Evolutionary conservation across 2,113 vertebrate genomes (phyloP), one percentile per base, ranked within the genome.

Genomic region (Dasyurus viverrinus): DNA sequence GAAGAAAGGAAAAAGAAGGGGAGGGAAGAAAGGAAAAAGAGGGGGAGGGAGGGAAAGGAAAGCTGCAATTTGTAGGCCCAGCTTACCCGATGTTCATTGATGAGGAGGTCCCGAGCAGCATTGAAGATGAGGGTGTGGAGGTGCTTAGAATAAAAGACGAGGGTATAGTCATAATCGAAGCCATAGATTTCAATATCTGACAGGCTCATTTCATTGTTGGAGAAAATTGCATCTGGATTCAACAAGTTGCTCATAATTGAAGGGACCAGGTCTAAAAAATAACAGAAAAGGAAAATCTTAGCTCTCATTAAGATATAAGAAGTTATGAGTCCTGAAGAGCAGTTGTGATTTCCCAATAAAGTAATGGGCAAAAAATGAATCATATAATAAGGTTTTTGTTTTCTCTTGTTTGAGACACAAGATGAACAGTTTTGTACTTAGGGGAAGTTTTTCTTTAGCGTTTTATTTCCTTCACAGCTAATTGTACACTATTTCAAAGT

Each of bases 131-230:
- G 98, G 0, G 99, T 99, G 98, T 99, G 99, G 25, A 99, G 98
- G 94, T 99, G 99, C 91, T 99, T 99, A 36, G 99, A 99, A 97
- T 99, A 99, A 95, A 99, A 99, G 0, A 99, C 99, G 97, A 99
- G 96, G 0, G 99, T 99, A 98, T 99, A 99, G 98, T 99, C 99
- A 0, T 99, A 99, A 98, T 99, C 99, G 57, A 99, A 99, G 50
- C 99, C 99, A 8, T 99, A 99, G 98, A 99, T 99, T 98, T 99
- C 99, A 0, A 99, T 99, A 97, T 99, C 99, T 0, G 99, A 98
- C 76, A 99, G 99, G 97, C 99, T 99, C 99, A 99, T 99, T 98
- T 99, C 99, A 89, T 99, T 99, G 99, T 99, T 99, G 26, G 99
- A 99, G 98, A 99, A 99, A 95, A 99, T 99, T 89, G 99, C 99